phyloP scores from a whole-genome alignment of 2,797 vertebrate genomes.

The Potorous gilbertii region DNA sequence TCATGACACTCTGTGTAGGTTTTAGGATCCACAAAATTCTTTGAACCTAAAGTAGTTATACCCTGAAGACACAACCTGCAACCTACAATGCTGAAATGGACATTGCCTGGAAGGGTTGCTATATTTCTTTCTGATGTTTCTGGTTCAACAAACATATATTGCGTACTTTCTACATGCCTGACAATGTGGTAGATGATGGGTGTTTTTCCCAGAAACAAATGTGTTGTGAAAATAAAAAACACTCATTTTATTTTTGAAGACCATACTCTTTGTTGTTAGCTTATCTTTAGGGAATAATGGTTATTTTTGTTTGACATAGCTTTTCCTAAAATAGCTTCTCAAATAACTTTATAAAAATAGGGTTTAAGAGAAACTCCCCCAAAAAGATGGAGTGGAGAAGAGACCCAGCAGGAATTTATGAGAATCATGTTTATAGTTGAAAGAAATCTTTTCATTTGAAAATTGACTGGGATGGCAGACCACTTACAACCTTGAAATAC shows the following conservation, averaged over 20 bases:
- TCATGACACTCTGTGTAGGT: neutral
- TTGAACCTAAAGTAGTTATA: neutral
- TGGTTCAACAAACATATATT: neutral
- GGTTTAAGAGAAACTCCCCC: neutral
- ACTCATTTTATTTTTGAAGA: neutral
- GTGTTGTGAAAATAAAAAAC: neutral
- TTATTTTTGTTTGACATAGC: neutral
- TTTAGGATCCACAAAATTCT: neutral
- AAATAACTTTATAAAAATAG: neutral
- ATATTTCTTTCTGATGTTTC: neutral
- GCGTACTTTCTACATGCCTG: neutral
- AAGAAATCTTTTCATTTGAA: constrained; percentile 65
- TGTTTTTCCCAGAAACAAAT: neutral
- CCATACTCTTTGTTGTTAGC: neutral
- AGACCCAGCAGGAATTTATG: constrained; percentile 44
- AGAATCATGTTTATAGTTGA: constrained; percentile 59
- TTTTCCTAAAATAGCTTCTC: neutral
- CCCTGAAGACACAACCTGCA: neutral
- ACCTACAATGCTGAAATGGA: neutral
- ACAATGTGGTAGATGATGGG: neutral
- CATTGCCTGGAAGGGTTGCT: neutral
- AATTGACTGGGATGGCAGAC: neutral
- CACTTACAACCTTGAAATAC: neutral
- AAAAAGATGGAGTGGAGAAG: constrained; percentile 26
- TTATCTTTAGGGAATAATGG: neutral